Percentiles rank a stretch among this genome's conserved stretches.
Evolutionary conservation across 2,797 vertebrate species (phyloP).

Genomic region (Huso huso): DNA sequence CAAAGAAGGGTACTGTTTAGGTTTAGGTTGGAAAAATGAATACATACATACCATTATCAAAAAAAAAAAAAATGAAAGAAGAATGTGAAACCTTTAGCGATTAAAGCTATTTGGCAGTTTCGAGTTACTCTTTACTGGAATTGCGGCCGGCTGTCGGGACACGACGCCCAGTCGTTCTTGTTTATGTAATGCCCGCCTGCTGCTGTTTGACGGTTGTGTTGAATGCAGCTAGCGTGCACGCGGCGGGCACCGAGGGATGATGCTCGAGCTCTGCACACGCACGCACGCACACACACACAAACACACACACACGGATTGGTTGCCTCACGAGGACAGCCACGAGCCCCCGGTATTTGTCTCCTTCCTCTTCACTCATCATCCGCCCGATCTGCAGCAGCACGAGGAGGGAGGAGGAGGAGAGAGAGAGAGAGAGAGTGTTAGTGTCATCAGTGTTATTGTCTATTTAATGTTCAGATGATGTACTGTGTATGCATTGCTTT

Average conservation of each 20-base stretch:
- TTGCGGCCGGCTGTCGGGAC: not conserved
- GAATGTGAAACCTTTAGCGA: too few relatives aligned
- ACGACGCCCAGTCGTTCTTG: constrained; percentile 6
- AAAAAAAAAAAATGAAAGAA: too few relatives aligned
- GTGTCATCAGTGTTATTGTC: not conserved
- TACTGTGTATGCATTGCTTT: too few relatives aligned
- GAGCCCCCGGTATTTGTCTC: not conserved
- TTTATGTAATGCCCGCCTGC: too few relatives aligned
- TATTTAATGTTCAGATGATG: too few relatives aligned
- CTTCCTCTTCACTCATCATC: constrained; percentile 5
- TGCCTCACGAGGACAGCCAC: constrained; percentile 5
- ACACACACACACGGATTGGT: not conserved
- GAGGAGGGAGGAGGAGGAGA: not conserved
- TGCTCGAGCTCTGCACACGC: not conserved
- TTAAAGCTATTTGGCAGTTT: too few relatives aligned
- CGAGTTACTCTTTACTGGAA: too few relatives aligned
- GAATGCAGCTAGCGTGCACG: not conserved
- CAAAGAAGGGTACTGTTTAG: too few relatives aligned
- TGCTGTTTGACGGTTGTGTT: too few relatives aligned
- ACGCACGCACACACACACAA: too few relatives aligned
- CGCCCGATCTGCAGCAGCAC: constrained; percentile 5
- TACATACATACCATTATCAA: too few relatives aligned
- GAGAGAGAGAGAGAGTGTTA: not conserved
- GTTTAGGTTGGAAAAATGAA: too few relatives aligned
- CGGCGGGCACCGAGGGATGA: not conserved